phyloP scores from a whole-genome alignment of 1,140 invertebrate species.

The Ptiloglossa arizonensis region DNA sequence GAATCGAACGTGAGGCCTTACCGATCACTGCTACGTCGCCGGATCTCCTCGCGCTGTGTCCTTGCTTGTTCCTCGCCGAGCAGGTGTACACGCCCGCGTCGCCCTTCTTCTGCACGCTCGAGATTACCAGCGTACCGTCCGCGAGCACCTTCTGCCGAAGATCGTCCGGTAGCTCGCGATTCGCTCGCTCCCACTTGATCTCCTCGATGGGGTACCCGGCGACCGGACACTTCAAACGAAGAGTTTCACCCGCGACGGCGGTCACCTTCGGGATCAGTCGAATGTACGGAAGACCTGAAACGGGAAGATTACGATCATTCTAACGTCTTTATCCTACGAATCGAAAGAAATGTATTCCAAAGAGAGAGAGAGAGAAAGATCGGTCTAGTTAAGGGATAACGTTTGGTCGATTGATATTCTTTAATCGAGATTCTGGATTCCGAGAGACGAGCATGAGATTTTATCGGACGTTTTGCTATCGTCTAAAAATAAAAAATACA shows the following conservation, averaged over 20 bases:
- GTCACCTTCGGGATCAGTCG: constrained; percentile 92
- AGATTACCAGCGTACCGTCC: constrained; percentile 88
- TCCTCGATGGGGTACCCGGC: constrained; percentile 92
- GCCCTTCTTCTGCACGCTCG: constrained; percentile 87
- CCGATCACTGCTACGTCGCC: constrained; percentile 89
- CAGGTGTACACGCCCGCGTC: constrained; percentile 92
- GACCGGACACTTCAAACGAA: constrained; percentile 92
- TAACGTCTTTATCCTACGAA: too few species aligned
- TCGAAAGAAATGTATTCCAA: too few species aligned
- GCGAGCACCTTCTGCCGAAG: constrained; percentile 89
- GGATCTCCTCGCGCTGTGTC: constrained; percentile 87
- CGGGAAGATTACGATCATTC: too few species aligned
- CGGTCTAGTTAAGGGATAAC: too few species aligned
- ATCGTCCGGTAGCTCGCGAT: constrained; percentile 90
- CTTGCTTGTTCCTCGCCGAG: constrained; percentile 88
- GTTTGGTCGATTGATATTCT: too few species aligned
- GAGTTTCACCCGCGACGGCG: constrained; percentile 90
- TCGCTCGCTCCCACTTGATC: constrained; percentile 91
- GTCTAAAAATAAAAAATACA: too few species aligned
- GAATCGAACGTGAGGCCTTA: constrained; percentile 77
- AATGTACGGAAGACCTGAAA: constrained; percentile 90
- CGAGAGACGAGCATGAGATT: too few species aligned
- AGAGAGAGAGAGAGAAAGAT: too few species aligned
- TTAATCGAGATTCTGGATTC: too few species aligned
- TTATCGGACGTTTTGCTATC: too few species aligned